Conservation (phyloP, 2,797 vertebrate species). For the Sebastes iracundus region DNA sequence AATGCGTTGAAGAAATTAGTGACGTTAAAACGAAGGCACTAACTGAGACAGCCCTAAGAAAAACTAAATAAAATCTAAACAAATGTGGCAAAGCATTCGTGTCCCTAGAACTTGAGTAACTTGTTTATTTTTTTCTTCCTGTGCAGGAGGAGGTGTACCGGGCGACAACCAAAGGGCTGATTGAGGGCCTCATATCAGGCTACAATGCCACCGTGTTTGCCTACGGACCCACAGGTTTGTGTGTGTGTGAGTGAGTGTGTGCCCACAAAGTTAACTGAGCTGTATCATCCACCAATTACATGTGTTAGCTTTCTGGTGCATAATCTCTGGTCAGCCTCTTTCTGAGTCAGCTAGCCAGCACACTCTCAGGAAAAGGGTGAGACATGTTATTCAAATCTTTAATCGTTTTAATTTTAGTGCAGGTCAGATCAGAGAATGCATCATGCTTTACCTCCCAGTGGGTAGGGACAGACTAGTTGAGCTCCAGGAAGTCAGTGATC, state of each 20-base stretch:
- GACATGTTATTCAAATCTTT: neutral
- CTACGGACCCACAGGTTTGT: slow-evolving; percentile 92
- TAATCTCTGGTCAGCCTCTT: neutral
- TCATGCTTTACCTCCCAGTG: slow-evolving; percentile 16
- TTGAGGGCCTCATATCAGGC: slow-evolving; percentile 91
- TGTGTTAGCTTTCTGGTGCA: neutral
- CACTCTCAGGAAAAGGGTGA: neutral
- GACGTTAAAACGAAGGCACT: too few species aligned
- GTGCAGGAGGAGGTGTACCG: slow-evolving; percentile 91
- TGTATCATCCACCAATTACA: neutral
- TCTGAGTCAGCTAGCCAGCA: slow-evolving; percentile 17
- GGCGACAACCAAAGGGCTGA: slow-evolving; percentile 89
- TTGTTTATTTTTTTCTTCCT: neutral
- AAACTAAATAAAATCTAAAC: neutral
- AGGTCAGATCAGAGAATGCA: slow-evolving; percentile 43
- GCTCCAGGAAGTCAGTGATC: neutral
- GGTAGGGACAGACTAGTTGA: neutral
- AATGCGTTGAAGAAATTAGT: too few species aligned
- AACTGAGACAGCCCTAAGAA: too few species aligned
- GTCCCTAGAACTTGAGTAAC: neutral
- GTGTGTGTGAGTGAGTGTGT: slow-evolving; percentile 5
- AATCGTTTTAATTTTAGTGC: slow-evolving; percentile 3
- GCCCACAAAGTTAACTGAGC: neutral
- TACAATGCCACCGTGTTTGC: slow-evolving; percentile 94
- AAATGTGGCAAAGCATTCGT: neutral